Evolutionary conservation across 2,888 invertebrate species (phyloP), one percentile per base, ranked within the genome.

Genomic region (Lithophane leautieri): DNA sequence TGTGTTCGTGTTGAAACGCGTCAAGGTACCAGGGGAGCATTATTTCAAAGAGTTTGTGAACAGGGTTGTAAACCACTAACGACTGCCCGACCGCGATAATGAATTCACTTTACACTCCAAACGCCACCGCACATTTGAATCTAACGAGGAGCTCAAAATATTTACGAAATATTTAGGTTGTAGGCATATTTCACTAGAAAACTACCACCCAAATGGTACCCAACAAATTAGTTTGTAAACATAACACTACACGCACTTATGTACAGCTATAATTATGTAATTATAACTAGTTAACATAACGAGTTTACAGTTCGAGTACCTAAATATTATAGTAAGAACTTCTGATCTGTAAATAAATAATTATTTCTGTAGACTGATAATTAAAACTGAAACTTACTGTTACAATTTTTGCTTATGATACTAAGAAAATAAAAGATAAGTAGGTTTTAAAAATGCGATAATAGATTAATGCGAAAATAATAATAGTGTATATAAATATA

Each of bases 1-100:
- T 82, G 85, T 82, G 84, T 86, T 87, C 85, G 82, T 86, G 89
- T 82, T 89, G 77, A 85, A 89, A 84, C 73, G 70, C 87, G 85
- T 83, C 86, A 82, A 90, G 92, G 92, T 89, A 90, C 91, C 93
- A 79, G 72, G 94, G 94, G 94, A 93, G 92, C 93, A 93, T 94
- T 94, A 94, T 94, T 94, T 94, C 93, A 93, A 93, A 93, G 95
- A 94, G 94, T 94, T 93, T 91, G 93, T 90, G 93, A 95, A 93
- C 93, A 92, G 91, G 91, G 92, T 92, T 92, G 94, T 94, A 93
- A 94, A 94, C 94, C 94, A 91, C 95, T 95, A 95, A 95, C 94
- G 94, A 94, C 94, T 94, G 93, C 93, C 92, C 93, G 91, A 92
- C 94, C 94, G 91, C 94, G 90, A 92, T 95, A 95, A 95, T 95